Base-by-base conservation (phyloP, 2,113 vertebrate genomes). In the Bos indicus region DNA sequence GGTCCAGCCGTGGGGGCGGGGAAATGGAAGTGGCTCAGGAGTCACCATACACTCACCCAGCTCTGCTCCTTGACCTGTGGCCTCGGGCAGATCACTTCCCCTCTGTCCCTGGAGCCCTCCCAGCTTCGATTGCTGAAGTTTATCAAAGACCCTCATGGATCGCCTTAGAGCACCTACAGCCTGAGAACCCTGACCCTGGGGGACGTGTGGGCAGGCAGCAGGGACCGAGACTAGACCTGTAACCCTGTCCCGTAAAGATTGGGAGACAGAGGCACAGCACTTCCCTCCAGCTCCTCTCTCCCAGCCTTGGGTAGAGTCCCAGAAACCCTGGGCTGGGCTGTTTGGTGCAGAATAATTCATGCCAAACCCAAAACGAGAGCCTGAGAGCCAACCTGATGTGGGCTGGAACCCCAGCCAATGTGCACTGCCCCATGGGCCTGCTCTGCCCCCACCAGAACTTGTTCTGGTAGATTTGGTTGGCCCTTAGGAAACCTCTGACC, bases 251-350 rank as follows among this genome's bases (percentile, higher is more conserved):
- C 14, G 2, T 28, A 23, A 40, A 17, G 48, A 87, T 5, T 15
- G 64, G 84, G 40, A 80, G 21, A 40, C 0, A 2, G 81, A 46
- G 30, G 81, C 77, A 6, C 52, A 33, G 51, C 1, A 1, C 1
- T 60, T 46, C 30, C n/a, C 40, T 19, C 54, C 71, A 14, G 5
- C 16, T 57, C 23, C 59, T 28, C 54, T n/a, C 51, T 74, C 28
- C 26, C 13, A 48, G 59, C 52, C 52, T 90, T 86, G 85, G 59
- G 94, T 85, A 92, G 52, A 86, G 52, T 60, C 59, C 89, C 80
- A 77, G 67, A 74, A 86, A 64, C 71, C 89, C 43, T 51, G 40
- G 43, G 16, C n/a, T 71, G 84, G 64, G 74, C 54, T 57, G 23
- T 74, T 64, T 74, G n/a, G 26, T 87, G 74, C 21, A 59, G 86